These are phyloP conservation scores for Catocala fraxini DNA, from an alignment of 2,888 invertebrate genomes.

Conservation along the genomic window DNA sequence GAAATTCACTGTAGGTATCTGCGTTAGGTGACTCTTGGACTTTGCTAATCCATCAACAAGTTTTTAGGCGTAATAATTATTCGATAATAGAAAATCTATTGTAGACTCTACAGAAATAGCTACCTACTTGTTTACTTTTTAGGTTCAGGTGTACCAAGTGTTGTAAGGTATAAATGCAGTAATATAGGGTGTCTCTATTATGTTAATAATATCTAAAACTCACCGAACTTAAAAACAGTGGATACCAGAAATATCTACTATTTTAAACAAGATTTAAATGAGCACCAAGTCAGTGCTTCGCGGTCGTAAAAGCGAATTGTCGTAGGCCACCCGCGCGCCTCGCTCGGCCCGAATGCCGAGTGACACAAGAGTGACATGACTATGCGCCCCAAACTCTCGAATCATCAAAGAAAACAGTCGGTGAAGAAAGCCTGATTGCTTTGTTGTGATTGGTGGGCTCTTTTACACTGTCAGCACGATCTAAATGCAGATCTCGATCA, in stretches of 20 bases:
- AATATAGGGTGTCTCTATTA: too few species aligned
- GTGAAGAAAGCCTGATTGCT: slow-evolving; percentile 76
- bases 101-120: too few species aligned
- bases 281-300: not conserved
- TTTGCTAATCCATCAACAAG: too few species aligned
- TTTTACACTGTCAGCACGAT: slow-evolving; percentile 65
- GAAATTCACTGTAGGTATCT: too few species aligned
- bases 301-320: slow-evolving; percentile 48
- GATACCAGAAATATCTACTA: slow-evolving; percentile 11
- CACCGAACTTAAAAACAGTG: not conserved
- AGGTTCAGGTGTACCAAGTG: too few species aligned
- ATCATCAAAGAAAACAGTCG: slow-evolving; percentile 78
- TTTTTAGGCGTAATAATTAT: too few species aligned
- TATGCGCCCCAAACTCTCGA: slow-evolving; percentile 65
- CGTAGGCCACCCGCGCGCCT: slow-evolving; percentile 70
- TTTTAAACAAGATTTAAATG: slow-evolving; percentile 14
- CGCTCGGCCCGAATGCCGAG: slow-evolving; percentile 37
- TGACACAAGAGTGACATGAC: slow-evolving; percentile 65
- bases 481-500: slow-evolving; percentile 55
- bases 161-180: too few species aligned
- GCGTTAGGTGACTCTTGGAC: too few species aligned
- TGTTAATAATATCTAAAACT: not conserved
- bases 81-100: too few species aligned
- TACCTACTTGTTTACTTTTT: too few species aligned
- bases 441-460: slow-evolving; percentile 65